A percentile compares a stretch with the other conserved stretches of the same genome.
Evolutionary conservation across 2,888 invertebrate genomes (phyloP).

Genomic region (Zonitis immaculata): DNA sequence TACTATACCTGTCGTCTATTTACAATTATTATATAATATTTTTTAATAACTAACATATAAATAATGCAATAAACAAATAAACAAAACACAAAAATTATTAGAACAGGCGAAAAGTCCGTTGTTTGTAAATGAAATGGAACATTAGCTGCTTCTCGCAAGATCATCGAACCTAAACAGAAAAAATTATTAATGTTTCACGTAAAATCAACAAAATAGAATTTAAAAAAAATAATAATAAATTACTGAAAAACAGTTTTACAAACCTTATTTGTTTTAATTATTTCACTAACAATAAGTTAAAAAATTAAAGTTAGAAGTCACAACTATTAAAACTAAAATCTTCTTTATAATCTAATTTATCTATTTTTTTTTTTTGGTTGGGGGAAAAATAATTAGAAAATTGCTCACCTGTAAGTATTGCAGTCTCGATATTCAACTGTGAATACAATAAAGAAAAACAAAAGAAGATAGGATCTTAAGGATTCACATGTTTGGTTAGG

Average conservation of each 20-base stretch:
- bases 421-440: background rate
- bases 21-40: no score
- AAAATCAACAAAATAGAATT: background rate
- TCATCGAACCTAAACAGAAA: slow-evolving; percentile 7
- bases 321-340: background rate
- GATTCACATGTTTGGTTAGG: no score
- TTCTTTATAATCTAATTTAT: no score
- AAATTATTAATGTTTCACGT: background rate
- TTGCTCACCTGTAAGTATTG: slow-evolving; percentile 9
- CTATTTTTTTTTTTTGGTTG: no score
- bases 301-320: background rate
- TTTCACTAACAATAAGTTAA: background rate
- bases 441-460: slow-evolving; percentile 5
- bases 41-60: no score
- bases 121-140: no score
- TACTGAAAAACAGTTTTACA: slow-evolving; percentile 10
- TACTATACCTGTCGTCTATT: slow-evolving; percentile 12
- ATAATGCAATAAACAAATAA: slow-evolving; percentile 4
- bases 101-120: background rate
- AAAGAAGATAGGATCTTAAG: slow-evolving; percentile 1
- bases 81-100: slow-evolving; percentile 1
- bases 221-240: slow-evolving; percentile 7
- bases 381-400: slow-evolving; percentile 7
- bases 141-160: background rate
- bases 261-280: slow-evolving; percentile 7